phyloP scores from a whole-genome alignment of 2,797 vertebrate genomes.

The Parambassis ranga region DNA sequence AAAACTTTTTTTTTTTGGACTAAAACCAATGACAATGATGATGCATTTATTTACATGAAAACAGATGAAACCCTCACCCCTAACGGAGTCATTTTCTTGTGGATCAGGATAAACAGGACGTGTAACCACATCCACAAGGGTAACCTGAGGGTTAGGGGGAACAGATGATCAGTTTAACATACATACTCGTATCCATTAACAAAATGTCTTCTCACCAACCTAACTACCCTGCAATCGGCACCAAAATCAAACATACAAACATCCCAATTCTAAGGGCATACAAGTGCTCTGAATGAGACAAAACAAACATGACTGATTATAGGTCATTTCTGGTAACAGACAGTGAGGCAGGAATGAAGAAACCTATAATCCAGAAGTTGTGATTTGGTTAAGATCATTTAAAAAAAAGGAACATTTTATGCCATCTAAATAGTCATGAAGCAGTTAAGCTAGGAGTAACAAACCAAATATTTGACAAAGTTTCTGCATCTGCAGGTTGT shows the following conservation, averaged over 20 bases:
- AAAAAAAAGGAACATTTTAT: conserved; percentile 43
- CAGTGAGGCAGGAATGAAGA: conserved; percentile 66
- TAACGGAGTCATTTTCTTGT: conserved; percentile 36
- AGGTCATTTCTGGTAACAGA: conserved; percentile 51
- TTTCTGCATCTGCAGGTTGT: conserved; percentile 34
- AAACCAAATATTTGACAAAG: conserved; percentile 64
- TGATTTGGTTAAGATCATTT: conserved; percentile 48
- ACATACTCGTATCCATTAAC: conserved; percentile 29
- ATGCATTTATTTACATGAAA: conserved; percentile 68
- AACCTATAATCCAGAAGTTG: conserved; percentile 57
- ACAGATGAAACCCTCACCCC: conserved; percentile 39
- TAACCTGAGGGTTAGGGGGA: conserved; percentile 24
- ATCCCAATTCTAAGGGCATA: conserved; percentile 18
- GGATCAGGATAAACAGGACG: conserved; percentile 32
- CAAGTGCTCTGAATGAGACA: conserved; percentile 35
- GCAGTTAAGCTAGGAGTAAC: conserved; percentile 67
- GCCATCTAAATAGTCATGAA: conserved; percentile 67
- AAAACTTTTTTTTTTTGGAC: conserved; percentile 56
- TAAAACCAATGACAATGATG: conserved; percentile 56
- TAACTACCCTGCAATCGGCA: conserved; percentile 57
- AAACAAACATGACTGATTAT: conserved; percentile 27
- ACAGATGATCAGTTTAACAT: conserved; percentile 33
- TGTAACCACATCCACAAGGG: conserved; percentile 39
- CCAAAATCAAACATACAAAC: conserved; percentile 60
- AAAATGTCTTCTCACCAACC: conserved; percentile 17